Evolutionary conservation across 2,113 vertebrate genomes (phyloP).

Genomic region (Fulmarus glacialis): DNA sequence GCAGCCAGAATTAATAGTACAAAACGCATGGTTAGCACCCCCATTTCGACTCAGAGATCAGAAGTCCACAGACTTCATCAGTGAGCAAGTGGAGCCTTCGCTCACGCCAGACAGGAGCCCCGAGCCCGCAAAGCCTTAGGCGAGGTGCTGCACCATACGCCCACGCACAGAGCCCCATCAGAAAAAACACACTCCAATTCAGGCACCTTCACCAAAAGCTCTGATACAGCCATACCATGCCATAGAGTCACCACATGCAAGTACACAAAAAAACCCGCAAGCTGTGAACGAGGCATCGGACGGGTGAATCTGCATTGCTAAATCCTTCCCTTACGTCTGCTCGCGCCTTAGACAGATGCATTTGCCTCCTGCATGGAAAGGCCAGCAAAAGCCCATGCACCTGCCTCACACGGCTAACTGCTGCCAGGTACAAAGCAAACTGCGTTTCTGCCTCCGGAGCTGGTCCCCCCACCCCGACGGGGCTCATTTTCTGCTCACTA

Average conservation of each 20-base stretch:
- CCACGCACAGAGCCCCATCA: accelerated
- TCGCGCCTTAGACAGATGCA: accelerated
- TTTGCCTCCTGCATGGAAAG: background rate
- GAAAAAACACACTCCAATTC: accelerated
- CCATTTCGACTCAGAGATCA: background rate
- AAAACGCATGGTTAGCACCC: background rate
- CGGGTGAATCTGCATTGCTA: accelerated
- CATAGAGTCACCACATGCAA: accelerated
- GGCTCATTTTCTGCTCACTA: background rate
- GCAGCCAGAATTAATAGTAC: background rate
- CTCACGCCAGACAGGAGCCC: accelerated
- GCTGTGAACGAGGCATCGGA: accelerated
- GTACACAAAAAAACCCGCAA: no score
- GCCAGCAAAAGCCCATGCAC: background rate
- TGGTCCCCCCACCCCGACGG: accelerated
- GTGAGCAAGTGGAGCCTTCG: background rate
- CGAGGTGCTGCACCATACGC: background rate
- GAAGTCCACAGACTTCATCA: background rate
- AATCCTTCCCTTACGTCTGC: background rate
- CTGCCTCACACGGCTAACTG: background rate
- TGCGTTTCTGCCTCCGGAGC: background rate
- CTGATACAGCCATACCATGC: accelerated
- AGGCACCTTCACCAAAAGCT: background rate
- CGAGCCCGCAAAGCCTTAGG: background rate
- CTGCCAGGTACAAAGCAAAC: background rate